These are phyloP conservation scores for Hermodice carunculata DNA, from an alignment of 2,888 invertebrate species.

Conservation along the genomic window DNA sequence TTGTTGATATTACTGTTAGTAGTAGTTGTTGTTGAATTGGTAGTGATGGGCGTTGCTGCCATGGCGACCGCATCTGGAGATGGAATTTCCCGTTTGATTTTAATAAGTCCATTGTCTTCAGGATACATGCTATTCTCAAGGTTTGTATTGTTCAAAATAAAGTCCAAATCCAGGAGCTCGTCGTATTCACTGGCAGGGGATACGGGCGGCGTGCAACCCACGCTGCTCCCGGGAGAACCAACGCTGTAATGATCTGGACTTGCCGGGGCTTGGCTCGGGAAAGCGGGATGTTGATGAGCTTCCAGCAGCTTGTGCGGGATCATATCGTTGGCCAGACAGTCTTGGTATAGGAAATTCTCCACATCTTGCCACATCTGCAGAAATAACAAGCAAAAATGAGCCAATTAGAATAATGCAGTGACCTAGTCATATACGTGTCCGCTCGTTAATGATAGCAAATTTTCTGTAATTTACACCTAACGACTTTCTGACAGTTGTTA, in stretches of 20 bases:
- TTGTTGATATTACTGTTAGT: no score
- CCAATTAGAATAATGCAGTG: no score
- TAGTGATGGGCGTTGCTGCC: background rate
- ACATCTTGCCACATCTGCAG: conserved; percentile 62
- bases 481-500: background rate
- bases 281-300: no score
- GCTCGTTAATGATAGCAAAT: no score
- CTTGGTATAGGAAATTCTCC: conserved; percentile 56
- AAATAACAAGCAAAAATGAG: no score
- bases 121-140: conserved; percentile 33
- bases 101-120: conserved; percentile 21
- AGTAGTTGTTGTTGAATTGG: background rate
- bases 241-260: no score
- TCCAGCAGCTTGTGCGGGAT: no score
- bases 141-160: conserved; percentile 49
- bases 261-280: no score
- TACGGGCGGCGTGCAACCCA: conserved; percentile 20
- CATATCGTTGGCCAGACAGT: conserved; percentile 41
- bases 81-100: conserved; percentile 12
- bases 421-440: no score
- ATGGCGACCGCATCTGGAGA: conserved; percentile 3
- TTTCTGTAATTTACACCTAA: background rate
- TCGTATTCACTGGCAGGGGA: conserved; percentile 26
- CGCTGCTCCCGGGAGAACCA: conserved; percentile 2
- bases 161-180: conserved; percentile 32